Evolutionary conservation across 2,113 vertebrate genomes (phyloP).

Genomic region (Rafetus swinhoei): DNA sequence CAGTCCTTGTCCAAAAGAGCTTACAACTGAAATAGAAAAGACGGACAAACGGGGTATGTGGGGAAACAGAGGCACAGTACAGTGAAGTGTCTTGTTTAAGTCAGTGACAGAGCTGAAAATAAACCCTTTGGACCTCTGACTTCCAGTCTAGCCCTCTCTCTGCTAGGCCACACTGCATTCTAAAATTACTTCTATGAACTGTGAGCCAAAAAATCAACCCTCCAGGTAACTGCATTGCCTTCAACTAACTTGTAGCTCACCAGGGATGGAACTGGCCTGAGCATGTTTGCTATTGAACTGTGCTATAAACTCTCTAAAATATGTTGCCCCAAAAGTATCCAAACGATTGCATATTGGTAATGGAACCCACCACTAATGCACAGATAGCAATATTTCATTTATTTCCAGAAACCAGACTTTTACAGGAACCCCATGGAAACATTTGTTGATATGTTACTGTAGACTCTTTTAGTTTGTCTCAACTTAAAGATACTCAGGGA

Average conservation of each 20-base stretch:
- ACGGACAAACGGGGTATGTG: neutral
- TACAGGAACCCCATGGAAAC: neutral
- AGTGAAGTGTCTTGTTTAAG: neutral
- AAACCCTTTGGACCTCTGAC: neutral
- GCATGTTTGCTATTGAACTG: neutral
- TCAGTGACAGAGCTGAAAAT: neutral
- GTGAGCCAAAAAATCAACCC: neutral
- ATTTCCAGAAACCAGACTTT: neutral
- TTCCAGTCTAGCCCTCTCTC: neutral
- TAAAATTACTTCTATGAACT: neutral
- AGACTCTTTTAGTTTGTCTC: neutral
- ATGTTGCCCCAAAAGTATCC: neutral
- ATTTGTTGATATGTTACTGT: neutral
- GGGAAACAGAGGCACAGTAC: neutral
- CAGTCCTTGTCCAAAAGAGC: neutral
- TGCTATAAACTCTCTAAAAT: neutral
- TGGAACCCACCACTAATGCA: neutral
- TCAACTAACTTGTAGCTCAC: neutral
- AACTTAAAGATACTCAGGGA: constrained; percentile 7
- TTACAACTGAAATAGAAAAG: neutral
- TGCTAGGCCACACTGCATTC: neutral
- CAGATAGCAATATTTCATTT: neutral
- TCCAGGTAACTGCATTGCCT: neutral
- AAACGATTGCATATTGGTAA: neutral
- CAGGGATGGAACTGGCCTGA: neutral